Conservation (phyloP, 2,797 vertebrate genomes). For the Intellagama lesueurii region DNA sequence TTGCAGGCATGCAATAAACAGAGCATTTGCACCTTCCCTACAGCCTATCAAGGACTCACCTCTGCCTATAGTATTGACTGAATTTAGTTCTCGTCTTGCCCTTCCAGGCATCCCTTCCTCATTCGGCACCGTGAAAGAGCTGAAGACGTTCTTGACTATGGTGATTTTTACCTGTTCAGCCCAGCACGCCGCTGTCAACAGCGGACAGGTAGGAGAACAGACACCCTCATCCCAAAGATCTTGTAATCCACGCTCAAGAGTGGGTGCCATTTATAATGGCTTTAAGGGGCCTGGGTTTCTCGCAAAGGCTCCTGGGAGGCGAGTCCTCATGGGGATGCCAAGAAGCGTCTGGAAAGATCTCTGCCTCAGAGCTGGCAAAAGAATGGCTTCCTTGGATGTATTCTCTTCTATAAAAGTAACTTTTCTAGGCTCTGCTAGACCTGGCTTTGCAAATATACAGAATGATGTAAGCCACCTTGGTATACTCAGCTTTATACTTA, state of each 20-base stretch:
- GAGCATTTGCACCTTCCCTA: no score
- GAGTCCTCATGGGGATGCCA: no score
- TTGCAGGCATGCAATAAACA: no score
- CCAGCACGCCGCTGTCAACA: conserved; percentile 18
- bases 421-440: no score
- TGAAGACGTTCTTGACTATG: conserved; percentile 32
- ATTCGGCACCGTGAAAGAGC: not conserved
- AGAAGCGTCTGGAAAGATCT: not conserved
- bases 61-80: not conserved
- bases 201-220: not conserved
- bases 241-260: not conserved
- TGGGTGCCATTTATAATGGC: not conserved
- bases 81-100: not conserved
- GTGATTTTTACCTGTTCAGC: conserved; percentile 13
- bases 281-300: not conserved
- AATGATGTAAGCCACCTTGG: no score
- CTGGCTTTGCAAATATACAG: no score
- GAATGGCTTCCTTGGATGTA: no score
- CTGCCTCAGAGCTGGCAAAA: not conserved
- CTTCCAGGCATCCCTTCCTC: conserved; percentile 20
- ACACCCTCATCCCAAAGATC: not conserved
- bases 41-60: not conserved
- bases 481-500: no score
- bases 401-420: not conserved
- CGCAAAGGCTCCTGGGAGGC: not conserved